These are phyloP conservation scores for Punctoribates punctum DNA, from an alignment of 2,888 invertebrate genomes.

Conservation along the genomic window DNA sequence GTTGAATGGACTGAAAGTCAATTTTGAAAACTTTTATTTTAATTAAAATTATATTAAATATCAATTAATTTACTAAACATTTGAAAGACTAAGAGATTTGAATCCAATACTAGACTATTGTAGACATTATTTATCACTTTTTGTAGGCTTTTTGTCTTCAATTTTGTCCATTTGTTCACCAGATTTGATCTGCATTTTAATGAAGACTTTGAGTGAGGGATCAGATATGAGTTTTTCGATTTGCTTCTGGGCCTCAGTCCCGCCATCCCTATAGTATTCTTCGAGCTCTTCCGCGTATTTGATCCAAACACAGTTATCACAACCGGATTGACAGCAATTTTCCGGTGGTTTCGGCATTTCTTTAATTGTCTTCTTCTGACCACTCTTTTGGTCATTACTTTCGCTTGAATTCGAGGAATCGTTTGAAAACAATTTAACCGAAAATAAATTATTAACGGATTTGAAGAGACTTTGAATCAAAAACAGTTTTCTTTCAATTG, in stretches of 20 bases:
- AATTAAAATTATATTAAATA: no score
- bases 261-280: slow-evolving; percentile 49
- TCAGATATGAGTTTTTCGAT: slow-evolving; percentile 51
- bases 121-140: no score
- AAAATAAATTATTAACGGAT: neutral
- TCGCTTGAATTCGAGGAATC: neutral
- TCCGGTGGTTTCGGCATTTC: slow-evolving; percentile 48
- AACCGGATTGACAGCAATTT: slow-evolving; percentile 54
- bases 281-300: slow-evolving; percentile 53
- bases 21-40: no score
- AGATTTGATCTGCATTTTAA: slow-evolving; percentile 49
- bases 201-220: slow-evolving; percentile 52
- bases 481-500: neutral
- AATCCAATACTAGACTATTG: neutral
- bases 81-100: neutral
- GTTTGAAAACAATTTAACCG: neutral
- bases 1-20: no score
- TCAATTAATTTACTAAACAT: neutral
- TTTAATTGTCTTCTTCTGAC: neutral
- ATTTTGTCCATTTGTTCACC: neutral
- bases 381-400: neutral
- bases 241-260: slow-evolving; percentile 49
- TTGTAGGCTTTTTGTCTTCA: neutral
- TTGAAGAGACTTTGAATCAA: neutral
- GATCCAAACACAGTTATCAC: slow-evolving; percentile 55